Evolutionary conservation across 2,113 vertebrate species (phyloP).

Genomic region (Mesocricetus auratus): DNA sequence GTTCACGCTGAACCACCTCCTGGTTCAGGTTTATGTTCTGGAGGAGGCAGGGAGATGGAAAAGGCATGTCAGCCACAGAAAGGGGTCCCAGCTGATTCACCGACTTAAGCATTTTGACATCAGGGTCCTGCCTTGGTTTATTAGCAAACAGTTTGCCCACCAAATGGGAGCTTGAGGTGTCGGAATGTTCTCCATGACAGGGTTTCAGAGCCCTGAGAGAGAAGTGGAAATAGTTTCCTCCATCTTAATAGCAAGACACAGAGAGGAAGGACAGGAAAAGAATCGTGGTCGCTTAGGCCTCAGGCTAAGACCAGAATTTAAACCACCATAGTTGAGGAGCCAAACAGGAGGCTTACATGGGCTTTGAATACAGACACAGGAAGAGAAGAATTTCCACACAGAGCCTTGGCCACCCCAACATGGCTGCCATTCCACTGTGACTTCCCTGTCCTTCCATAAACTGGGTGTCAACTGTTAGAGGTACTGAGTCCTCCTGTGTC

Average conservation of each 20-base stretch:
- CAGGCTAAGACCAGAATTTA: neutral
- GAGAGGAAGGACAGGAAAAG: neutral
- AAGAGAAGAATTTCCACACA: neutral
- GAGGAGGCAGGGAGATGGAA: slow-evolving; percentile 49
- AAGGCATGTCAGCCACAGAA: slow-evolving; percentile 47
- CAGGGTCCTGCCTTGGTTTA: slow-evolving; percentile 53
- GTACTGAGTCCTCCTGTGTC: neutral
- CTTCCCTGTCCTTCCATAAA: neutral
- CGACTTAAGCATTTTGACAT: slow-evolving; percentile 64
- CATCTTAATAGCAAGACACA: slow-evolving; percentile 20
- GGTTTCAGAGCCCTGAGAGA: slow-evolving; percentile 43
- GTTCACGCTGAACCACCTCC: slow-evolving; percentile 53
- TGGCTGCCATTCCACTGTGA: neutral
- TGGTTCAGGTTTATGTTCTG: slow-evolving; percentile 38
- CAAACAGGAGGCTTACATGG: accelerated
- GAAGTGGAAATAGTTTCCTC: slow-evolving; percentile 14
- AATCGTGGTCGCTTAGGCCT: neutral
- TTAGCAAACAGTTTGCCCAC: slow-evolving; percentile 61
- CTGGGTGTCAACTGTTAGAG: neutral
- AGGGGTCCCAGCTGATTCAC: slow-evolving; percentile 20
- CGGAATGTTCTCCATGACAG: neutral
- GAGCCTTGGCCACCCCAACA: neutral
- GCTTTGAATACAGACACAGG: neutral
- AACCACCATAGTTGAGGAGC: neutral
- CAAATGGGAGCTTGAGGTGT: slow-evolving; percentile 48